Evolutionary conservation across 2,113 vertebrate species (phyloP).

Genomic region (human (Homo sapiens)): GRCh38 chr5:108487001-108487500

Average conservation of each 20-base stretch:
- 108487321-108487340: neutral
- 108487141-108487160: neutral
- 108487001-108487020: slow-evolving; percentile 4
- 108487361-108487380: neutral
- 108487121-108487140: neutral
- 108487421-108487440: neutral
- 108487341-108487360: neutral
- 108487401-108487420: neutral
- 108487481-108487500: neutral
- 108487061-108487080: neutral
- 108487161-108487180: neutral
- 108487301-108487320: neutral
- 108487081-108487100: neutral
- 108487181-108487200: neutral
- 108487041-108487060: neutral
- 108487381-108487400: neutral
- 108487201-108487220: neutral
- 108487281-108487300: neutral
- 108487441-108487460: neutral
- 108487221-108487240: neutral
- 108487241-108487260: neutral
- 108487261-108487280: neutral
- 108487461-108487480: neutral
- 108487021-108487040: neutral
- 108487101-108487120: neutral